These are phyloP conservation scores for Mustelus asterias DNA, from an alignment of 2,113 vertebrate genomes.

Conservation along the genomic window DNA sequence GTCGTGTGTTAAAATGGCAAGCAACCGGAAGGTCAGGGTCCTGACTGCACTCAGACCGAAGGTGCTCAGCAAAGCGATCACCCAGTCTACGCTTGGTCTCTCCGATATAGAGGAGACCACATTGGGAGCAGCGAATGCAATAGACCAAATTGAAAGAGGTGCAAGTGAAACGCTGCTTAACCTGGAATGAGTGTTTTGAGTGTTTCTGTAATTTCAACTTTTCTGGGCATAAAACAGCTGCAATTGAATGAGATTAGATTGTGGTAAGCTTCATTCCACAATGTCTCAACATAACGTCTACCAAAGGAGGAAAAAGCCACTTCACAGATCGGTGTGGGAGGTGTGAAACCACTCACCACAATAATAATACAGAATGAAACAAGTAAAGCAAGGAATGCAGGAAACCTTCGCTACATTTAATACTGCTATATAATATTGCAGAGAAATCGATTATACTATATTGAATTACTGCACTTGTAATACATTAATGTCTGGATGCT, in stretches of 20 bases:
- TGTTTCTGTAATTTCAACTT: not conserved
- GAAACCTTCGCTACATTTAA: not conserved
- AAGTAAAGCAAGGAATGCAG: not conserved
- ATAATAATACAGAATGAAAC: not conserved
- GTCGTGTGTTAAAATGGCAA: no score
- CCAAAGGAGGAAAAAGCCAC: not conserved
- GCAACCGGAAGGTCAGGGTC: no score
- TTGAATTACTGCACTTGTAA: not conserved
- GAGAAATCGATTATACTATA: not conserved
- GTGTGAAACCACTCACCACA: conserved; percentile 8
- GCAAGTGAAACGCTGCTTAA: no score
- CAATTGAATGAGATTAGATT: not conserved
- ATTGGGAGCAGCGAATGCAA: no score
- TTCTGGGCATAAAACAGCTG: not conserved
- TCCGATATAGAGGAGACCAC: no score
- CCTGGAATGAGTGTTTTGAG: no score
- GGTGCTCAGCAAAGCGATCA: no score
- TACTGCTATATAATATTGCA: not conserved
- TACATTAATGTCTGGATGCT: not conserved
- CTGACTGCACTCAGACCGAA: no score
- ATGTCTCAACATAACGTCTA: not conserved
- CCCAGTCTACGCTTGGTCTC: no score
- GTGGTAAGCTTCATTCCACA: not conserved
- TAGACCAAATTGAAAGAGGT: no score
- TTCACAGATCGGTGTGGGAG: not conserved